Evolutionary conservation across 1,140 invertebrate genomes (phyloP).

Genomic region (Varroa destructor): DNA sequence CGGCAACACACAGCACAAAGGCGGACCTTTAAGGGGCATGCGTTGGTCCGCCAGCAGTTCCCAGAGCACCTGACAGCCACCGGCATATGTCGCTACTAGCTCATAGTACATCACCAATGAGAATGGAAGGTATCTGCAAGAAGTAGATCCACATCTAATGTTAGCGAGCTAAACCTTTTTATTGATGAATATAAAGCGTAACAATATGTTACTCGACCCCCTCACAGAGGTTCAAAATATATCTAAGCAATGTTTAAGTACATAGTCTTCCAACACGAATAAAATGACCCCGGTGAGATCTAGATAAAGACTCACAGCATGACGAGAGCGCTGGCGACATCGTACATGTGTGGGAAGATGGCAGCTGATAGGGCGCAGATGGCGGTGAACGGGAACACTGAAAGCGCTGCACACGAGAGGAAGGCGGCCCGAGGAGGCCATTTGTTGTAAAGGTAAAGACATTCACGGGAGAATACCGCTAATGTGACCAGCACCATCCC

Average conservation of each 20-base stretch:
- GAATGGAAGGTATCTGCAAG: conserved; percentile 23
- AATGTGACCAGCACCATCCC: conserved; percentile 16
- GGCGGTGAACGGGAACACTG: conserved; percentile 12
- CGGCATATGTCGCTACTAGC: conserved; percentile 6
- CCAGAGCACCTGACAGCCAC: conserved; percentile 26
- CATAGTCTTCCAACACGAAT: too few relatives aligned
- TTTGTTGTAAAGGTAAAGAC: conserved; percentile 1
- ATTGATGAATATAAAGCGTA: too few relatives aligned
- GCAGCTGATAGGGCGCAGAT: conserved; percentile 20
- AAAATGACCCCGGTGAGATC: neutral
- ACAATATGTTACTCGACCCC: too few relatives aligned
- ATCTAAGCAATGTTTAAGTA: too few relatives aligned
- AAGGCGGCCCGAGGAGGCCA: conserved; percentile 16
- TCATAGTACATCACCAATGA: conserved; percentile 28
- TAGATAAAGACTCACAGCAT: conserved; percentile 20
- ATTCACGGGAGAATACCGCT: conserved; percentile 21
- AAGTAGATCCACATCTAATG: neutral
- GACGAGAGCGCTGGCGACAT: conserved; percentile 25
- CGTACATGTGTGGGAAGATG: conserved; percentile 24
- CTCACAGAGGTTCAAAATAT: too few relatives aligned
- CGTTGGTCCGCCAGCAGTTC: conserved; percentile 24
- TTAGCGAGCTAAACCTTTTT: too few relatives aligned
- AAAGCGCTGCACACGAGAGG: conserved; percentile 16
- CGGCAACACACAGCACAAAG: conserved; percentile 17
- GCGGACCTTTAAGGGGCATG: conserved; percentile 24